Evolutionary conservation across 2,113 vertebrate species (phyloP), one percentile per base, ranked within the genome.

Genomic region (Neotragus moschatus): DNA sequence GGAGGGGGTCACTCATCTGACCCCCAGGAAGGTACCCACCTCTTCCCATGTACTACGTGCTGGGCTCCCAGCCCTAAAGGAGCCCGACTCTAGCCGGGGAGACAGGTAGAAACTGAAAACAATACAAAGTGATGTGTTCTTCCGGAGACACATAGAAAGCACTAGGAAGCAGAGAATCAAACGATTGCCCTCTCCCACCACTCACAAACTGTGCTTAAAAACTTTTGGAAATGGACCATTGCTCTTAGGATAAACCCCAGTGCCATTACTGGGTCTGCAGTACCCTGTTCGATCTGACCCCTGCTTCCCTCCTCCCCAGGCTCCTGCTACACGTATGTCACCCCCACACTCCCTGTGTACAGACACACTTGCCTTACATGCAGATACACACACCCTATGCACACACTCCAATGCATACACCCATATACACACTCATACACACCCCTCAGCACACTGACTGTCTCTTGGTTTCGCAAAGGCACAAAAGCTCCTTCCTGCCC

Each of bases 401-500:
- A 49, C 12, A 84, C 33, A 33, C 49, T 11, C 12, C 25, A 58
- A 55, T 15, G 7, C 79, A 73, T 43, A 73, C 28, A 25, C 28
- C 55, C 73, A n/a, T 81, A 81, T 8, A 43, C 58, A 60, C 43
- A 53, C 17, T 51, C 70, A 81, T 9, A 15, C 58, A n/a, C 55
- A 56, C 86, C 3, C 33, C 53, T 84, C 26, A 70, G 51, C 86
- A 89, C 53, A 70, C 49, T 36, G 49, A 45, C 70, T 56, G 33
- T 56, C 61, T 92, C 51, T 87, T 82, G 60, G 26, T 82, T 92
- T 97, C 51, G 6, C 92, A 94, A 88, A 95, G 75, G 70, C 30
- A 49, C 73, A 90, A 51, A 90, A 91, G 19, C 5, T 94, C 85
- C 88, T 91, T 96, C 79, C 85, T 96, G 94, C 93, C 87, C 94